Base-by-base conservation (phyloP, 1,140 invertebrate species). In the Harlomillsia oculata region DNA sequence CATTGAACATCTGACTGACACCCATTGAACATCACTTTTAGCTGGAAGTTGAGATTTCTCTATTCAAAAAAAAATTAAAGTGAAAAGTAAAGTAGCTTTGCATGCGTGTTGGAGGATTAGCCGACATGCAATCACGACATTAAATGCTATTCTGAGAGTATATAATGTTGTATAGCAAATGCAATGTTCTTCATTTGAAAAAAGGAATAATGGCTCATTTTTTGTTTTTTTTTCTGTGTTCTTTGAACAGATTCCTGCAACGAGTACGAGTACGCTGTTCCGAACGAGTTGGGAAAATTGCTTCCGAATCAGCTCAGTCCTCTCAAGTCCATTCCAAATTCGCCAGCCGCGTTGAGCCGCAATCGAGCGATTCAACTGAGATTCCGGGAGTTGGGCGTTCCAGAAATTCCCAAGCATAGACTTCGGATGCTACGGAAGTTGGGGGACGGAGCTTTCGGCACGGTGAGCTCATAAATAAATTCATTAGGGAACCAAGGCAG, bases 381-480 rank as follows among this genome's bases (percentile, higher is more conserved):
- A 52, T 65, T 65, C 30, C 41, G 60, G 23, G 59, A 65, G 39
- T 37, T 80, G 20, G 77, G 77, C 51, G 80, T 86, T 40, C 78
- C 81, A 59, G 85, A 91, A 75, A 87, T 92, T 71, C 85, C 87
- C 56, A 75, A 88, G 63, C 85, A 89, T 71, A 78, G 86, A 68
- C 78, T 94, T 29, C 76, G 86, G 59, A 89, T 91, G 81, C 77
- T 92, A 52, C 86, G 88, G 37, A 89, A 90, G 69, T 76, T 93
- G 28, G 88, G 88, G 20, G 88, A 91, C 71, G 89, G 89, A 59
- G 84, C 86, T 43, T 94, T 90, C 72, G 89, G 89, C 72, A 89
- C 88, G 71, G 89, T 92, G 76, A 76, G 75, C 74, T 32, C 45
- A 32, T 48, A 48, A 48, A 48, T 48, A 34, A 48, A 48, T 48